A percentile compares a stretch with the other conserved stretches of the same genome.
phyloP scores from a whole-genome alignment of 2,797 vertebrate species.

The Lutjanus campechanus region DNA sequence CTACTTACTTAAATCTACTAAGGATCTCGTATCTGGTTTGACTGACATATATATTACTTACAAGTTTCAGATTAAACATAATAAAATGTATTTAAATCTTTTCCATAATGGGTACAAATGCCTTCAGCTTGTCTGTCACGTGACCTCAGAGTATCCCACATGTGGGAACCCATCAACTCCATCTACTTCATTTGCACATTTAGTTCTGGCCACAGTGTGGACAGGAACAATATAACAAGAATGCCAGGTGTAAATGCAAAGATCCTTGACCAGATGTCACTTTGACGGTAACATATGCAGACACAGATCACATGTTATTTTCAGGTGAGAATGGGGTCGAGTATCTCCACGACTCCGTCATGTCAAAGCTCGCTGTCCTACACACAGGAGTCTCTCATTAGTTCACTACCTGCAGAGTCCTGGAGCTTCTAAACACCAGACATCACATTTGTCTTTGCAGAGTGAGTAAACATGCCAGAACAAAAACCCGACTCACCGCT shows the following conservation, averaged over 20 bases:
- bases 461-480: constrained; percentile 54
- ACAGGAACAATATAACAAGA: background rate
- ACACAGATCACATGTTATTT: background rate
- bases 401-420: constrained; percentile 10
- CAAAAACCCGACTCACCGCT: constrained; percentile 6
- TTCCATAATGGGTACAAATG: no score
- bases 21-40: no score
- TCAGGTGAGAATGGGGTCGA: background rate
- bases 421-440: constrained; percentile 8
- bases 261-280: background rate
- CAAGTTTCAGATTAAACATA: no score
- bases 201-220: background rate
- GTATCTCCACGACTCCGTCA: background rate
- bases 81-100: no score
- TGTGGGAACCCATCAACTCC: background rate
- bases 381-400: background rate
- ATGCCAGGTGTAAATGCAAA: background rate
- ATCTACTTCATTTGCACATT: background rate
- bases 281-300: background rate
- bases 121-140: background rate
- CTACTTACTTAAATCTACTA: no score
- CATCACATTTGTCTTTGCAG: constrained; percentile 32
- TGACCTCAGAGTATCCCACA: background rate
- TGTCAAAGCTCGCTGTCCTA: background rate
- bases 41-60: no score